Evolutionary conservation across 2,797 vertebrate species (phyloP).

Genomic region (Merluccius polli): DNA sequence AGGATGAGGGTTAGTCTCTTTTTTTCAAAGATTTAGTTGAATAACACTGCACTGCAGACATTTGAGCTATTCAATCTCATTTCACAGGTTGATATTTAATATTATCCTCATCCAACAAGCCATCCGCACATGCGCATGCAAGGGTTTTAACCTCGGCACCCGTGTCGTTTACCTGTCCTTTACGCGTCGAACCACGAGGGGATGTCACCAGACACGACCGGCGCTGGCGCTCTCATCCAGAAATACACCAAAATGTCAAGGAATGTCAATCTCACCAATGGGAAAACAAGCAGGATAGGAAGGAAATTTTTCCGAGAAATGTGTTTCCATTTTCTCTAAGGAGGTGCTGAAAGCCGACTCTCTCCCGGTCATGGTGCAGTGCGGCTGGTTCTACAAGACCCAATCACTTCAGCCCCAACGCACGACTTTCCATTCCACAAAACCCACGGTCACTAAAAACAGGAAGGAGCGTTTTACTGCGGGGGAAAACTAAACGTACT

Average conservation of each 20-base stretch:
- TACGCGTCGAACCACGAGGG: background rate
- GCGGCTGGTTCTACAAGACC: conserved; percentile 11
- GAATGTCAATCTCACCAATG: conserved; percentile 16
- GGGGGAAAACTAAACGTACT: background rate
- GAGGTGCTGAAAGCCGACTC: conserved; percentile 39
- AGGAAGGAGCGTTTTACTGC: conserved; percentile 15
- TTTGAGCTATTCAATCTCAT: no score
- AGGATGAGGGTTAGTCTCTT: background rate
- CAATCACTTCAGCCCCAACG: conserved; percentile 20
- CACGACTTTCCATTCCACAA: background rate
- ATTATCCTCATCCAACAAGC: background rate
- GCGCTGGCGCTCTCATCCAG: background rate
- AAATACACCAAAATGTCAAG: background rate
- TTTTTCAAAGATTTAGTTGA: background rate
- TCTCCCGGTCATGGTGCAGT: conserved; percentile 28
- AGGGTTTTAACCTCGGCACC: background rate
- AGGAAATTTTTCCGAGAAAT: conserved; percentile 20
- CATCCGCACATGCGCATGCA: background rate
- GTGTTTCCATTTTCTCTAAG: conserved; percentile 40
- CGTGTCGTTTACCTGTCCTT: background rate
- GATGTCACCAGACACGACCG: background rate
- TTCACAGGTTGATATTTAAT: background rate
- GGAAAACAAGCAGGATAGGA: conserved; percentile 16
- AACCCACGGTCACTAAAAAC: conserved; percentile 17
- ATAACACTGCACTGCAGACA: background rate